phyloP scores from a whole-genome alignment of 2,888 invertebrate species.

The Tenthredo notha region DNA sequence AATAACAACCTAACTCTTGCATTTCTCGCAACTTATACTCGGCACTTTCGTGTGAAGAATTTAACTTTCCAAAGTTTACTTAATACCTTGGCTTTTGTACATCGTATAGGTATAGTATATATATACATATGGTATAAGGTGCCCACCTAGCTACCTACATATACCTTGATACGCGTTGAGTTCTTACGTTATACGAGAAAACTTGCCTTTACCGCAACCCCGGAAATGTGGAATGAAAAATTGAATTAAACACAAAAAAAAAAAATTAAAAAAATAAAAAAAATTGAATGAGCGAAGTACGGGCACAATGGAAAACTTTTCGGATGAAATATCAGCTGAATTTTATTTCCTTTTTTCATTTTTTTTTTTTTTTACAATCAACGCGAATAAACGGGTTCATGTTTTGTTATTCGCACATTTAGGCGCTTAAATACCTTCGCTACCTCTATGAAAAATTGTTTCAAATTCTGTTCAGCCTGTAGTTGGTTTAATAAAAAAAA shows the following conservation, averaged over 20 bases:
- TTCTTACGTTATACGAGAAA: background rate
- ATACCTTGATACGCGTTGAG: background rate
- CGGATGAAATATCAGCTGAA: background rate
- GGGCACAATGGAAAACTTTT: background rate
- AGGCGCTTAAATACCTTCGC: background rate
- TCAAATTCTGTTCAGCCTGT: background rate
- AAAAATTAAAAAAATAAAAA: background rate
- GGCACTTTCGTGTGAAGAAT: slow-evolving; percentile 41
- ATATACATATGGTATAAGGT: background rate
- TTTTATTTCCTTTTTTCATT: background rate
- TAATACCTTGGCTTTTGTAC: slow-evolving; percentile 5
- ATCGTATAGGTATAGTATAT: background rate
- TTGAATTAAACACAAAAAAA: background rate
- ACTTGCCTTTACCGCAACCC: background rate
- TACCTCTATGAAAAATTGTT: background rate
- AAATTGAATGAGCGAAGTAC: background rate
- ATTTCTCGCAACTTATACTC: slow-evolving; percentile 38
- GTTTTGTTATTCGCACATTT: background rate
- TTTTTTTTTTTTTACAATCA: background rate
- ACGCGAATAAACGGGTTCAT: background rate
- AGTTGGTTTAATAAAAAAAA: background rate
- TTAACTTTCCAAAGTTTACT: slow-evolving; percentile 34
- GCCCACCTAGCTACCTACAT: background rate
- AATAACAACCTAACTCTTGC: slow-evolving; percentile 50
- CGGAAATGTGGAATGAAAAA: background rate